Evolutionary conservation across 2,888 invertebrate genomes (phyloP), one percentile per base, ranked within the genome.

Genomic region (Ceriagrion tenellum): DNA sequence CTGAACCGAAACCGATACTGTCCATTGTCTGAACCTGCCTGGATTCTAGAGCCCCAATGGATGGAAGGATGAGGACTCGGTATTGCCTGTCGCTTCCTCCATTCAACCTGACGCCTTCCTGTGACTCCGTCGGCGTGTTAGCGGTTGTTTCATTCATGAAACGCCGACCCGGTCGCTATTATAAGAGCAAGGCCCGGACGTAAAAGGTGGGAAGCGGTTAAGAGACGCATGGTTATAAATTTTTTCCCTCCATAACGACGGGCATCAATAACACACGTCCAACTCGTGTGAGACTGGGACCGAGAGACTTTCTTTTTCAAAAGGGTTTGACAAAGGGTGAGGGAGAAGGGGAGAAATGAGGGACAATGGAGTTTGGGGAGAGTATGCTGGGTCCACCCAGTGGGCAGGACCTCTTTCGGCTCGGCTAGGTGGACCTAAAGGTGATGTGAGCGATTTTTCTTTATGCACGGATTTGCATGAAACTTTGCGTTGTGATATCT

Each of bases 241-340:
- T 81, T 81, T 69, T 90, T 47, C 59, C 40, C 26, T 63, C 63
- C 23, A 35, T 91, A 91, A 91, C 63, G 91, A 91, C 35, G 40
- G 40, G 91, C 91, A 91, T 91, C 40, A 47, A 90, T 90, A 90
- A 91, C 91, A n/a, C 1, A 35, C 63, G 89, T 55, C 30, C 63
- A 30, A 30, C 55, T 30, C 12, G 35, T n/a, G 56, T 55, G 90
- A 59, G 56, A 91, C 35, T 30, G 59, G n/a, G 55, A 55, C 20
- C 12, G 4, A 16, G 20, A 59, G 59, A 16, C 59, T 59, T 18
- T 59, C 16, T 13, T 13, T 13, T n/a, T 69, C 69, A 69, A 26
- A n/a, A 26, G 12, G 69, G 69, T 69, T 69, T n/a, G n/a, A 26
- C 69, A 26, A 69, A 8, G 26, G n/a, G 12, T 69, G 69, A 10